Base-by-base conservation (phyloP, 1,140 invertebrate species). In the Orussus abietinus region DNA sequence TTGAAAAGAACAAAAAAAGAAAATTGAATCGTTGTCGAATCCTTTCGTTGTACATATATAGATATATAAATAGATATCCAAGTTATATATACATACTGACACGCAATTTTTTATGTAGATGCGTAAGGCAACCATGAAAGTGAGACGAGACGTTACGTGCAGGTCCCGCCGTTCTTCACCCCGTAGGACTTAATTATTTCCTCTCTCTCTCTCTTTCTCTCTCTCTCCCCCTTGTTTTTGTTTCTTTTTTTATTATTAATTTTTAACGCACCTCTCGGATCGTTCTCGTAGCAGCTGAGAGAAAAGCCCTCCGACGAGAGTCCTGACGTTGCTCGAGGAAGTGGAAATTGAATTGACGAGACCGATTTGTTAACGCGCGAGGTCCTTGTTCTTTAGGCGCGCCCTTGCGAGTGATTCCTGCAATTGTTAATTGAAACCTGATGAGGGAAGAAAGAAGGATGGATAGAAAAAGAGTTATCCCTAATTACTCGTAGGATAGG, bases 371-470 rank as follows among this genome's bases (percentile, higher is more conserved):
- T 12, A 28, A 12, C 12, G 25, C 10, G 12, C 2, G 12, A 3
- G 10, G 25, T n/a, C 12, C 31, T 48, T 15, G 45, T 45, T 50
- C 37, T 15, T 36, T 37, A 48, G 53, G 44, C 50, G 44, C 35
- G 58, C 57, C 55, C 57, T 59, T 64, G 57, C 49, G 56, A n/a
- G 57, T 63, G 55, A 55, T 63, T 60, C 63, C 66, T 62, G 64
- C 61, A 68, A 68, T 61, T 68, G 64, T 68, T 68, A 17, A 46
- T 20, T 5, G 26, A 36, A 29, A 22, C 26, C 25, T 5, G 4
- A 31, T 21, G 29, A 22, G 12, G 20, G 12, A 21, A 34, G 28
- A 20, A 34, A 34, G n/a, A 9, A 42, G 9, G 18, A 14, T 20
- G 14, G 19, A 9, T 31, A 42, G 9, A 11, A 26, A 18, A 21